Conservation (phyloP, 1,140 invertebrate species). For the Arctopsyche grandis region DNA sequence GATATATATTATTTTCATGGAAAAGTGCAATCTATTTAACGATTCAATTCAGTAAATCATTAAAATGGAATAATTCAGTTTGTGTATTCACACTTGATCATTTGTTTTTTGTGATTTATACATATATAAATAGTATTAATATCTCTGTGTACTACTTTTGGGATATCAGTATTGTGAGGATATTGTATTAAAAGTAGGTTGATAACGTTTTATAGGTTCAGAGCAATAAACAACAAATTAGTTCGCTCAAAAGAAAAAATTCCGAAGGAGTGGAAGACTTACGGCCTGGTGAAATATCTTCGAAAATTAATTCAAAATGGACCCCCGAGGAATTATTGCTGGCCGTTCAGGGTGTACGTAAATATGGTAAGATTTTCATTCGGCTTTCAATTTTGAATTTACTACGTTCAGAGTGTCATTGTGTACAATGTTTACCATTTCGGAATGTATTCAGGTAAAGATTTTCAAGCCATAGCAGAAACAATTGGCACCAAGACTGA, state of each 20-base stretch:
- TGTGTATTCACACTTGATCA: too few relatives aligned
- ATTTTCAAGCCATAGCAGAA: constrained; percentile 95
- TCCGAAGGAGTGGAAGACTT: constrained; percentile 76
- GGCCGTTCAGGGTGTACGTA: constrained; percentile 91
- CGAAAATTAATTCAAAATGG: constrained; percentile 89
- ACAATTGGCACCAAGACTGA: constrained; percentile 95
- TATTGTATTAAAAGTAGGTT: neutral
- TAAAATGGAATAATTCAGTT: too few relatives aligned
- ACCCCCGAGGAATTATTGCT: constrained; percentile 91
- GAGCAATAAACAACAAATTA: constrained; percentile 92
- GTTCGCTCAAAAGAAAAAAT: constrained; percentile 83
- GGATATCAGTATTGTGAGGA: too few relatives aligned
- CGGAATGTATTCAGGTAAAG: constrained; percentile 77
- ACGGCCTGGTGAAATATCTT: constrained; percentile 73
- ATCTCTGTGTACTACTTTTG: too few relatives aligned
- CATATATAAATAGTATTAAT: too few relatives aligned
- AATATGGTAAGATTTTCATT: constrained; percentile 75
- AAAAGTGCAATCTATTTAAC: too few relatives aligned
- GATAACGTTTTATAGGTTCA: constrained; percentile 78
- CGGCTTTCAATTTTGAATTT: neutral
- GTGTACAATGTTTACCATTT: neutral
- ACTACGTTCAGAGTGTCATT: constrained; percentile 11
- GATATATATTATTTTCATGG: too few relatives aligned
- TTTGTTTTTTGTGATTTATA: too few relatives aligned
- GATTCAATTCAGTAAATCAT: too few relatives aligned